Percentiles rank a stretch among this genome's conserved stretches.
phyloP scores from a whole-genome alignment of 2,113 vertebrate species.

The Otolemur garnettii region DNA sequence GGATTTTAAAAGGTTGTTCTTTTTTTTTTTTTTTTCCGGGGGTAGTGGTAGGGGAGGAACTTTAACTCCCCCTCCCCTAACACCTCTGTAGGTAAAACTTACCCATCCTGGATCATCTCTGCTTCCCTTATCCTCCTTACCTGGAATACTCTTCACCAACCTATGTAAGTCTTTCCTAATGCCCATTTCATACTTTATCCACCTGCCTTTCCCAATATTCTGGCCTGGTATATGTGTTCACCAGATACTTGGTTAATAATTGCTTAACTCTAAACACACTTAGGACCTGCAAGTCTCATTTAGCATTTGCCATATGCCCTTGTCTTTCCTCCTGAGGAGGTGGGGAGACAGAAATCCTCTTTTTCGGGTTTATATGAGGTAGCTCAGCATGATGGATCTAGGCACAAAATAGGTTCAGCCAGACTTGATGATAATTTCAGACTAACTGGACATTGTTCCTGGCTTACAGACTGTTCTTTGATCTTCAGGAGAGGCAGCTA shows the following conservation, averaged over 20 bases:
- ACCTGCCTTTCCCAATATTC: not conserved
- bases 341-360: not conserved
- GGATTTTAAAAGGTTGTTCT: not conserved
- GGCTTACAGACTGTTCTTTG: not conserved
- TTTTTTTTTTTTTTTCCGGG: not conserved
- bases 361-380: not conserved
- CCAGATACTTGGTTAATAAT: not conserved
- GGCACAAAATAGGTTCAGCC: not conserved
- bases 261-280: not conserved
- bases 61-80: not conserved
- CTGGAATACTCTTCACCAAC: not conserved
- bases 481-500: not conserved
- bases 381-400: not conserved
- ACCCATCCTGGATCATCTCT: not conserved
- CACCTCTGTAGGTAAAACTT: not conserved
- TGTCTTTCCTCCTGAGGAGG: not conserved
- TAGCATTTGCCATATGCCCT: not conserved
- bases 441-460: not conserved
- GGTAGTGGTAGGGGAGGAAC: not conserved
- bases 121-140: not conserved
- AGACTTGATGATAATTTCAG: conserved; percentile 14
- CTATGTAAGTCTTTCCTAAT: not conserved
- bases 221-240: not conserved
- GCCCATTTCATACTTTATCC: not conserved
- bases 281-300: not conserved